Evolutionary conservation across 1,140 invertebrate genomes (phyloP), one percentile per base, ranked within the genome.

Genomic region (Nephotettix cincticeps): DNA sequence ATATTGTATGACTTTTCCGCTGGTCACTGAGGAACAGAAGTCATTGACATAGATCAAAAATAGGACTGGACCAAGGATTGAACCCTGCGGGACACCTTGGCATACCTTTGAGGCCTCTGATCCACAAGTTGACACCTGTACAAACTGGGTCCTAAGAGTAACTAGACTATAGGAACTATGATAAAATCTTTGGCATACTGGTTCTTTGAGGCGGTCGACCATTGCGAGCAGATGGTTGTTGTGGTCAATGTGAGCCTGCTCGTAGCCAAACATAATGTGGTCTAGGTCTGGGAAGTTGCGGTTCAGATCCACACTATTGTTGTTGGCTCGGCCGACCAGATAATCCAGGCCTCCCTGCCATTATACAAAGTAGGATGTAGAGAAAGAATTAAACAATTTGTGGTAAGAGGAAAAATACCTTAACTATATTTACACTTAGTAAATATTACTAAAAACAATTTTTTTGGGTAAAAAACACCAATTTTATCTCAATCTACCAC

Each of bases 201-300:
- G 88, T 75, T 90, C 84, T 72, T 85, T 84, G 3, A 91, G 80
- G 9, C 83, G 79, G 54, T 85, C 85, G 1, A 91, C 75, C 77
- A 89, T 86, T 63, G 85, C 83, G 70, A 92, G 81, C 30, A 91
- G 79, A 79, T 92, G 90, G 76, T 91, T 89, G 75, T 91, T 91
- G 68, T 85, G 82, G 58, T 83, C 84, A 25, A 87, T 82, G 51
- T 87, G 84, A 69, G 84, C 83, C 68, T 85, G 80, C 74, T 88
- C 87, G 75, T 87, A 85, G 36, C 81, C 79, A 82, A 90, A 94
- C 79, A 92, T 88, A 25, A 94, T 88, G 45, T 86, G 80, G 80
- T 95, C 90, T 69, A 96, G 82, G 81, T 96, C 90, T 0, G 94
- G 94, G 80, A 96, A 96, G 79, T 96, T 94, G 58, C 94, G 81